Evolutionary conservation across 2,113 vertebrate genomes (phyloP), one percentile per base, ranked within the genome.

Genomic region (Dinomys branickii): DNA sequence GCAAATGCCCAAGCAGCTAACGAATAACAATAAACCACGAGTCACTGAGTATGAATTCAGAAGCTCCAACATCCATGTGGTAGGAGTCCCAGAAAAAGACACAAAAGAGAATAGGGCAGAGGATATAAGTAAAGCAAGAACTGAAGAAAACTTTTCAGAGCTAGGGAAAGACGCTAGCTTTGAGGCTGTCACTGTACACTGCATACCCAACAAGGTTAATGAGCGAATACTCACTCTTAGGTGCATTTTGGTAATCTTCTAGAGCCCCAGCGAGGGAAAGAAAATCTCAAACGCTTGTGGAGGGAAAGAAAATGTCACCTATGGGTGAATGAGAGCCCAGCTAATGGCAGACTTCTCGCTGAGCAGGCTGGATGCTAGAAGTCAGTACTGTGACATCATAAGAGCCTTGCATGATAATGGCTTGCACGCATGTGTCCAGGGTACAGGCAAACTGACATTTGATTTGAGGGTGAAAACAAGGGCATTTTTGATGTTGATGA

Each of bases 401-500:
- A 65, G 33, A 82, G 52, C 78, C 69, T 65, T 97, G 13, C 24
- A 95, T 5, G 75, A 85, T 12, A 81, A 94, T 84, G 95, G 44
- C 38, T 94, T 94, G 90, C 73, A 78, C 3, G 94, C 88, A 6
- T 78, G 73, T 82, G 94, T 97, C 19, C 73, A 89, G 33, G 95
- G 96, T 59, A 94, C 88, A 30, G 91, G 58, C 67, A 96, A 96
- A 83, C 0, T 96, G 90, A 61, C 69, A 11, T 96, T 94, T 58
- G 41, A 93, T 81, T 91, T 94, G 61, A 44, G 73, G 17, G 86
- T 90, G 52, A 93, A 92, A 89, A 92, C 67, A 58, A 96, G 90
- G n/a, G 30, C 77, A 50, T 94, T 97, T 96, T 89, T 92, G 52
- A 94, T 84, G 73, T 59, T 16, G 77, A 97, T 88, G 90, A 96